These are phyloP conservation scores for Falco rusticolus DNA, from an alignment of 2,797 vertebrate species.

Conservation along the genomic window DNA sequence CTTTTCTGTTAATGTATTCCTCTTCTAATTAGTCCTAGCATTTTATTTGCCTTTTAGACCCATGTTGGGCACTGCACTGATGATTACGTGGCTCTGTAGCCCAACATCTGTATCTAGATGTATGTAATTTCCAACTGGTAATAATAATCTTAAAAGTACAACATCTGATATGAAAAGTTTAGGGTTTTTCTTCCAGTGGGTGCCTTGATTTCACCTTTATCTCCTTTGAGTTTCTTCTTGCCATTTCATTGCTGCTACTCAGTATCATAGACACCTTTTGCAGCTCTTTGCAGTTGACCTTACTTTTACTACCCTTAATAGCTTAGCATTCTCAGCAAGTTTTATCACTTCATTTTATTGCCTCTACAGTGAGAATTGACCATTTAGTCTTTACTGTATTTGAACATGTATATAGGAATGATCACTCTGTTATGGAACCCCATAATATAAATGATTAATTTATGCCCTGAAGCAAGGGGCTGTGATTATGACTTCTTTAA, in stretches of 20 bases:
- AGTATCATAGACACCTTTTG: not conserved
- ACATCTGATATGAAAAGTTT: not conserved
- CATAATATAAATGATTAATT: not conserved
- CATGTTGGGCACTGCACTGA: not conserved
- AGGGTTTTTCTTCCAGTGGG: not conserved
- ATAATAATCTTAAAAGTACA: not conserved
- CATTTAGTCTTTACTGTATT: constrained; percentile 14
- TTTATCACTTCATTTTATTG: constrained; percentile 42
- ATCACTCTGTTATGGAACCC: constrained; percentile 16
- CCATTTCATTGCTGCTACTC: not conserved
- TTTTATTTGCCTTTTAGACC: constrained; percentile 24
- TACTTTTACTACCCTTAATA: constrained; percentile 26
- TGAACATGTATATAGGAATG: not conserved
- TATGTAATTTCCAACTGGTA: not conserved
- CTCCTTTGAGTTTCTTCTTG: not conserved
- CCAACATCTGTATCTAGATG: not conserved
- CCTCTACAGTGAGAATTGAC: not conserved
- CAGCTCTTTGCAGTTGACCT: not conserved
- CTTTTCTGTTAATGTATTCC: not conserved
- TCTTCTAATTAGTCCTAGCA: not conserved
- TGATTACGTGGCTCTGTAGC: not conserved
- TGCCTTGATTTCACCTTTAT: not conserved
- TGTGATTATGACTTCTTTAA: not conserved
- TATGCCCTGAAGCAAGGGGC: not conserved
- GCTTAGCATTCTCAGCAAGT: not conserved